These are phyloP conservation scores for Empidonax traillii DNA, from an alignment of 2,113 vertebrate genomes.

Conservation along the genomic window DNA sequence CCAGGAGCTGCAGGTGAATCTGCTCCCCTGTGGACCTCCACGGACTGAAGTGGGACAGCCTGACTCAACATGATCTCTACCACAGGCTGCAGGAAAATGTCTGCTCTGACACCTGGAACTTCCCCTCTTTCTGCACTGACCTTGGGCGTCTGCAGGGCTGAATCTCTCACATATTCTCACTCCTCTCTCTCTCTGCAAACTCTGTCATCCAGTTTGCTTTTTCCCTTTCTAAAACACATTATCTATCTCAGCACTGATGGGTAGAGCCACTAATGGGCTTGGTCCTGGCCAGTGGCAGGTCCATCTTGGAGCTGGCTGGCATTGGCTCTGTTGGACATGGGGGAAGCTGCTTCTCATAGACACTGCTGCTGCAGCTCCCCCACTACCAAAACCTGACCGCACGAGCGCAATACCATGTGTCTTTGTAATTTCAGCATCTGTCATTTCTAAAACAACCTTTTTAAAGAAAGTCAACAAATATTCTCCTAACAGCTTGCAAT, in stretches of 20 bases:
- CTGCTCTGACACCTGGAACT: accelerated
- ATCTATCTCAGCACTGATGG: accelerated
- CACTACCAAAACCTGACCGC: background rate
- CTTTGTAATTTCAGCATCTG: conserved; percentile 9
- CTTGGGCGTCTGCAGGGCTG: background rate
- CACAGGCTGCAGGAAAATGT: background rate
- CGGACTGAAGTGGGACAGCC: background rate
- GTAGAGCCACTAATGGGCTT: background rate
- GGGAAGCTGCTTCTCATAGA: background rate
- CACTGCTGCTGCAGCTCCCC: background rate
- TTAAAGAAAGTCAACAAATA: background rate
- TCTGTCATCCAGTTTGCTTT: too few species aligned
- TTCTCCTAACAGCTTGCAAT: background rate
- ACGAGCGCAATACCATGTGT: background rate
- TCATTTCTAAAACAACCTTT: background rate
- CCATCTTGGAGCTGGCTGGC: background rate
- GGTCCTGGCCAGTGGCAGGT: background rate
- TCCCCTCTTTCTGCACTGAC: background rate
- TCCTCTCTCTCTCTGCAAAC: background rate
- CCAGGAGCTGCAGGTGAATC: background rate
- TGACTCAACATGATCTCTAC: background rate
- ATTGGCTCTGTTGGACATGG: background rate
- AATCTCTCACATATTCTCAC: background rate
- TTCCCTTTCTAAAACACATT: background rate
- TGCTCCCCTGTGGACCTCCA: background rate